Conservation (phyloP, 2,797 vertebrate genomes). For the Phyllotis vaccarum region DNA sequence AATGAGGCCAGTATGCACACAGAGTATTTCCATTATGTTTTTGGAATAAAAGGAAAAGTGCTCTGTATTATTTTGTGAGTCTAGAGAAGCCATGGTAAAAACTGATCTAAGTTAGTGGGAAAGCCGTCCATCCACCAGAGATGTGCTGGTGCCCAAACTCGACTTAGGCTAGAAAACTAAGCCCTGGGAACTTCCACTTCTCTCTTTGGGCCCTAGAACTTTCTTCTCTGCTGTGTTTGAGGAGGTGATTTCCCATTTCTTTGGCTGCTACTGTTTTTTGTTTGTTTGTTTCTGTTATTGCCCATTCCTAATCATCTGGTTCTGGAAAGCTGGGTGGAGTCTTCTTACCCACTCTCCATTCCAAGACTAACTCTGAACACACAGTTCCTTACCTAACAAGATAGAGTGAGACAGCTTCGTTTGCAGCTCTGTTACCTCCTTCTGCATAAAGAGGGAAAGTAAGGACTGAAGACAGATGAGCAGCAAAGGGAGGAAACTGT, state of each 20-base stretch:
- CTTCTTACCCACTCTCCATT: background rate
- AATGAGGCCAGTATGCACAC: slow-evolving; percentile 44
- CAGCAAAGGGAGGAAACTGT: slow-evolving; percentile 26
- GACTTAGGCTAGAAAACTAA: slow-evolving; percentile 73
- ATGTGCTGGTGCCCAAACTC: slow-evolving; percentile 66
- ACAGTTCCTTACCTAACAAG: slow-evolving; percentile 12
- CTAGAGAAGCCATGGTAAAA: slow-evolving; percentile 64
- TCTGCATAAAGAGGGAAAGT: slow-evolving; percentile 31
- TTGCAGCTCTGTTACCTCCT: slow-evolving; percentile 42
- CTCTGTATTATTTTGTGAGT: slow-evolving; percentile 68
- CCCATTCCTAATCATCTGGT: background rate
- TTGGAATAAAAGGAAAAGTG: slow-evolving; percentile 69
- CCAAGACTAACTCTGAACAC: slow-evolving; percentile 46
- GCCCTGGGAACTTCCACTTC: slow-evolving; percentile 63
- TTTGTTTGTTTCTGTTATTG: background rate
- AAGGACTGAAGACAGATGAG: slow-evolving; percentile 31
- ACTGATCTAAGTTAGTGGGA: background rate
- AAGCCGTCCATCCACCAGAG: slow-evolving; percentile 56
- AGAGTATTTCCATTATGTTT: slow-evolving; percentile 46
- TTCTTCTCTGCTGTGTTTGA: slow-evolving; percentile 29
- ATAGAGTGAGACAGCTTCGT: background rate
- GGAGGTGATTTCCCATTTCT: background rate
- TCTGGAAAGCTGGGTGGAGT: slow-evolving; percentile 31
- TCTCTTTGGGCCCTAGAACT: slow-evolving; percentile 65
- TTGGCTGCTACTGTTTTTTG: background rate